Evolutionary conservation across 64 coral and sea anemone genomes (phyloP).

Genomic region (Orbicella faveolata): DNA sequence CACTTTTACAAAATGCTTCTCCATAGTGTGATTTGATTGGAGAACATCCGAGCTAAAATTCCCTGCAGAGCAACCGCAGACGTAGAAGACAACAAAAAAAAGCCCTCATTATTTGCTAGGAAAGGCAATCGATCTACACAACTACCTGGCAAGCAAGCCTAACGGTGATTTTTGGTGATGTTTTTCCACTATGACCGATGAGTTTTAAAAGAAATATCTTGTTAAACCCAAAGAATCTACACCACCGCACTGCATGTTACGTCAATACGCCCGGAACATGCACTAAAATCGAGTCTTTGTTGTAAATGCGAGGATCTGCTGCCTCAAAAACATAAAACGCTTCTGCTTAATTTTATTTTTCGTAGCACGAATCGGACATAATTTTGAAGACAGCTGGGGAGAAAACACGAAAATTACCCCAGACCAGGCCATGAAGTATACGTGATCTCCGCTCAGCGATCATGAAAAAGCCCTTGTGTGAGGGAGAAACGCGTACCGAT

Average conservation of each 20-base stretch:
- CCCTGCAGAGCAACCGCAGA: no score
- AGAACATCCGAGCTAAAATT: no score
- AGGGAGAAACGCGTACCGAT: neutral
- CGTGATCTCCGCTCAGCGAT: neutral
- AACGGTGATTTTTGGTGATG: neutral
- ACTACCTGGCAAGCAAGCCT: neutral
- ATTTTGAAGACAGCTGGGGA: neutral
- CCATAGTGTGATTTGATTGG: neutral
- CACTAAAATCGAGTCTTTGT: neutral
- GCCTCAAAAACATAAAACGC: neutral
- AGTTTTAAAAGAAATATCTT: neutral
- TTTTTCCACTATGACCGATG: neutral
- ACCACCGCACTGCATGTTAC: neutral
- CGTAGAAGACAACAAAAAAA: no score
- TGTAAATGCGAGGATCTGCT: neutral
- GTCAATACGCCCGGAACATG: neutral
- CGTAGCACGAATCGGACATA: neutral
- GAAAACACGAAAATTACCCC: neutral
- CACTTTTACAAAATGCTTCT: neutral
- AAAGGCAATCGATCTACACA: neutral
- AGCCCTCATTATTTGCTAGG: neutral
- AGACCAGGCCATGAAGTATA: neutral
- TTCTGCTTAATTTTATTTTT: neutral
- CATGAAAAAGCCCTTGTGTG: constrained; percentile 40
- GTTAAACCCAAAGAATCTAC: neutral